These are phyloP conservation scores for Protomyctophum bolini DNA, from an alignment of 2,113 vertebrate genomes.

Conservation along the genomic window DNA sequence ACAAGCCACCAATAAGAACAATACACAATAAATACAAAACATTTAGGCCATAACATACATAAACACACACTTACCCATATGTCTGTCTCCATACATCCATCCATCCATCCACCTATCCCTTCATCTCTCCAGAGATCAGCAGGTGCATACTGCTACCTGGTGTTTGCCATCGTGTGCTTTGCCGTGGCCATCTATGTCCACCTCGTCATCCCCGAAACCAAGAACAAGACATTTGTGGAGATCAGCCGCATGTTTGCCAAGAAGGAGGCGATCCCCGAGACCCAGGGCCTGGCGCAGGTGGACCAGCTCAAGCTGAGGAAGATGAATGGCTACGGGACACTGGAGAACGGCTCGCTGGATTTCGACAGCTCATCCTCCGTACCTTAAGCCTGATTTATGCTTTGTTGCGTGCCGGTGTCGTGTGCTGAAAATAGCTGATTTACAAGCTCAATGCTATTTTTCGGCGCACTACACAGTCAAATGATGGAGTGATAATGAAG, in stretches of 20 bases:
- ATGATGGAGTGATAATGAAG: no score
- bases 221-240: conserved; percentile 92
- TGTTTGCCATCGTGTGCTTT: conserved; percentile 84
- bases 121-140: conserved; percentile 78
- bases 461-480: no score
- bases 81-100: neutral
- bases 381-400: conserved; percentile 41
- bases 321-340: conserved; percentile 81
- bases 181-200: conserved; percentile 83
- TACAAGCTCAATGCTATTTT: no score
- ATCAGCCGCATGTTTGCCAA: conserved; percentile 86
- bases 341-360: conserved; percentile 78
- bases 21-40: no score
- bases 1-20: no score
- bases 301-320: conserved; percentile 78
- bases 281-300: conserved; percentile 49
- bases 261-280: conserved; percentile 62
- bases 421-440: no score
- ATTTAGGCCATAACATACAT: no score
- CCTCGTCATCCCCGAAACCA: conserved; percentile 87
- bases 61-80: no score
- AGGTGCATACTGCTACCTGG: conserved; percentile 87
- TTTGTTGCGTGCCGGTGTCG: no score
- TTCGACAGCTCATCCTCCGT: conserved; percentile 76
- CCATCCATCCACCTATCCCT: neutral